These are phyloP conservation scores for Lordiphosa stackelbergi DNA, from an alignment of 1,140 invertebrate genomes.

Conservation along the genomic window DNA sequence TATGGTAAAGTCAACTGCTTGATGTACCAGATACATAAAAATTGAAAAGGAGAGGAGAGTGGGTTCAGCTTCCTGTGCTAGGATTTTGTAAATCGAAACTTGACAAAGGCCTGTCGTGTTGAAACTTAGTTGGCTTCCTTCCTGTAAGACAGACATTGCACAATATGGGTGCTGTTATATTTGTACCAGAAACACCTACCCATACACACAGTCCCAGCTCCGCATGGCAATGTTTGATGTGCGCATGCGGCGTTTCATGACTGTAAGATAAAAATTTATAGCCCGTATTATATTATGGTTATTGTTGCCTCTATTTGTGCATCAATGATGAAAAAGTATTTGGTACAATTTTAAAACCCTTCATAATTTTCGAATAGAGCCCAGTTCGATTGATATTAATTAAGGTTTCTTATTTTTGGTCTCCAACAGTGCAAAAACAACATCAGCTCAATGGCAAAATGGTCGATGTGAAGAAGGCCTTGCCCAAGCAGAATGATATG, in stretches of 20 bases:
- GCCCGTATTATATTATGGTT: slow-evolving; percentile 50
- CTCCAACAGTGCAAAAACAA: slow-evolving; percentile 81
- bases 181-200: not conserved
- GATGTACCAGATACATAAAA: too few relatives aligned
- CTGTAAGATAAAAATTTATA: slow-evolving; percentile 34
- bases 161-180: too few relatives aligned
- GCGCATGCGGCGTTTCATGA: slow-evolving; percentile 41
- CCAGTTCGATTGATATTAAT: too few relatives aligned
- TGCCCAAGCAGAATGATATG: slow-evolving; percentile 84
- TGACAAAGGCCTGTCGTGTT: too few relatives aligned
- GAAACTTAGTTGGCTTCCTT: too few relatives aligned
- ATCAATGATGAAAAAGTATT: slow-evolving; percentile 58
- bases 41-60: too few relatives aligned
- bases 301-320: slow-evolving; percentile 13
- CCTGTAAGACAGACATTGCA: too few relatives aligned
- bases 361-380: too few relatives aligned
- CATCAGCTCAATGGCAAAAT: slow-evolving; percentile 87
- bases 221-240: slow-evolving; percentile 31
- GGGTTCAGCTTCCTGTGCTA: too few relatives aligned
- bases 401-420: slow-evolving; percentile 13
- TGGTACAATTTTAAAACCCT: slow-evolving; percentile 30
- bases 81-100: too few relatives aligned
- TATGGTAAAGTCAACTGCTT: too few relatives aligned
- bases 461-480: slow-evolving; percentile 89
- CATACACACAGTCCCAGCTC: slow-evolving; percentile 51